phyloP scores from a whole-genome alignment of 1,140 invertebrate species.

The Bombus soroeensis region DNA sequence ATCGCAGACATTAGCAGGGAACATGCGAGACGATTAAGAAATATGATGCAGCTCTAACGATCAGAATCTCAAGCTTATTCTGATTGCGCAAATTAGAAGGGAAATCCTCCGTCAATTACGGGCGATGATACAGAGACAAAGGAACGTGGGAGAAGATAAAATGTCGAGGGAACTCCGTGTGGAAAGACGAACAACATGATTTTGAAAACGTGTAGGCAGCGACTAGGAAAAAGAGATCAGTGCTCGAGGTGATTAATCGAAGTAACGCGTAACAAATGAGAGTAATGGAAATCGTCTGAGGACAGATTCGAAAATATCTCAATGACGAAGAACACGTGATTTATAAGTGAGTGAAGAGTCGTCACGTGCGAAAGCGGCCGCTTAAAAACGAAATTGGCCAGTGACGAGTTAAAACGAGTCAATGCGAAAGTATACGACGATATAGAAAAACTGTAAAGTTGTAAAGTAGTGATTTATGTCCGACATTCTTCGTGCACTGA shows the following conservation, averaged over 20 bases:
- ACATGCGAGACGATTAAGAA: no score
- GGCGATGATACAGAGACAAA: not conserved
- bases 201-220: slow-evolving; percentile 39
- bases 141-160: slow-evolving; percentile 3
- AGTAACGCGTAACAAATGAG: slow-evolving; percentile 21
- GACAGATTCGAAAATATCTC: not conserved
- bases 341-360: not conserved
- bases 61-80: not conserved
- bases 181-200: slow-evolving; percentile 28
- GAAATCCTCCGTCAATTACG: not conserved
- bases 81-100: slow-evolving; percentile 12
- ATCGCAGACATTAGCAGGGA: not conserved
- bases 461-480: not conserved
- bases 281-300: not conserved
- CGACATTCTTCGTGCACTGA: not conserved
- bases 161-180: not conserved
- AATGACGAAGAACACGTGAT: slow-evolving; percentile 21
- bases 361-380: not conserved
- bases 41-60: not conserved
- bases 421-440: not conserved
- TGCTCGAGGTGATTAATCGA: slow-evolving; percentile 21
- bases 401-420: slow-evolving; percentile 6
- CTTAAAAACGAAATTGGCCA: slow-evolving; percentile 21
- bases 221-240: slow-evolving; percentile 36
- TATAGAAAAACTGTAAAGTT: not conserved